phyloP scores from a whole-genome alignment of 2,888 invertebrate genomes.

The Temnothorax rugatulus region DNA sequence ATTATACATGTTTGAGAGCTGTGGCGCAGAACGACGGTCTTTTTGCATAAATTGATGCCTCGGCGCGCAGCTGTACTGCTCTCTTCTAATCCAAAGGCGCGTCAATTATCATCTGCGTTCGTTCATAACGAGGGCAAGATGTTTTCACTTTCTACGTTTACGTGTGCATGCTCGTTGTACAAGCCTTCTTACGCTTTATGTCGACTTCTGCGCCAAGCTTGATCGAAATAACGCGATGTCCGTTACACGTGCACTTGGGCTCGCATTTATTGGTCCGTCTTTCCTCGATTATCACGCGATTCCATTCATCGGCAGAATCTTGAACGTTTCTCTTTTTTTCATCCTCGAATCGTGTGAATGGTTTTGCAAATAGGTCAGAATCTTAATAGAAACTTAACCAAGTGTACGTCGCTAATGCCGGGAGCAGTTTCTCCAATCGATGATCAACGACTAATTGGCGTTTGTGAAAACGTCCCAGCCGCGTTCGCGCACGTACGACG shows the following conservation, averaged over 20 bases:
- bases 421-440: conserved; percentile 80
- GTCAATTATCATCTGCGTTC: conserved; percentile 36
- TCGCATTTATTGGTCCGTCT: background rate
- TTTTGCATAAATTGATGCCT: conserved; percentile 25
- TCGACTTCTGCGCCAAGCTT: background rate
- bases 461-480: conserved; percentile 77
- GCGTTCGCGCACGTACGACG: conserved; percentile 46
- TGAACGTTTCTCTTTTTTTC: background rate
- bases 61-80: background rate
- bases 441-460: conserved; percentile 79
- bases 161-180: background rate
- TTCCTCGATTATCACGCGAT: background rate
- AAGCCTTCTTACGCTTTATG: background rate
- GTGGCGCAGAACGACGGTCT: background rate
- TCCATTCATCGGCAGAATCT: conserved; percentile 21
- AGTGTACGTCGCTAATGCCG: conserved; percentile 77
- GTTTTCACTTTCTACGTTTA: conserved; percentile 43
- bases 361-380: conserved; percentile 73
- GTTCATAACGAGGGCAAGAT: conserved; percentile 1
- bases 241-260: background rate
- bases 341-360: conserved; percentile 12
- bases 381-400: conserved; percentile 61
- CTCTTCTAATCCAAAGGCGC: conserved; percentile 6
- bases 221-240: background rate
- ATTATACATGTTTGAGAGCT: background rate